These are phyloP conservation scores for Tipula vernalis DNA, from an alignment of 2,888 invertebrate species.

Conservation along the genomic window DNA sequence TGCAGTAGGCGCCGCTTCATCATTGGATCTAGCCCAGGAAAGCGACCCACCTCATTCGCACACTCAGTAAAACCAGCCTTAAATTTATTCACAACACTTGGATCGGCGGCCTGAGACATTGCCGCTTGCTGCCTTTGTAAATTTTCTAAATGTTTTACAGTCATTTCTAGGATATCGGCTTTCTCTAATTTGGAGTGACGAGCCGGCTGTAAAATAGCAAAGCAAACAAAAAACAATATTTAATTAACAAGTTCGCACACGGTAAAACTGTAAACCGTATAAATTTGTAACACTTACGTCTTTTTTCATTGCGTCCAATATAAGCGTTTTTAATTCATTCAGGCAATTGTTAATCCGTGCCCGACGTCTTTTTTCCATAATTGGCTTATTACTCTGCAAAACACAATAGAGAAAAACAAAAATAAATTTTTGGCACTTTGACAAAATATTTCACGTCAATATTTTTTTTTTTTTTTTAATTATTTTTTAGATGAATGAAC, in stretches of 20 bases:
- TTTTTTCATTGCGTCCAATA: constrained; percentile 75
- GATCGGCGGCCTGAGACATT: constrained; percentile 70
- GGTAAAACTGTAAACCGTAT: neutral
- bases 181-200: constrained; percentile 91
- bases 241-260: neutral
- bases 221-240: neutral
- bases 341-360: constrained; percentile 84
- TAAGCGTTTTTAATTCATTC: constrained; percentile 73
- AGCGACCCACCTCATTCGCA: constrained; percentile 66
- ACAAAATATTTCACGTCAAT: neutral
- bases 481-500: neutral
- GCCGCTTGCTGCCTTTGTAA: constrained; percentile 78
- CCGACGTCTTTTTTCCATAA: constrained; percentile 83
- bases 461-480: neutral
- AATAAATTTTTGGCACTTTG: constrained; percentile 13
- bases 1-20: constrained; percentile 60
- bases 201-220: constrained; percentile 55
- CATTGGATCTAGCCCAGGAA: constrained; percentile 59
- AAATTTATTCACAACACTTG: constrained; percentile 71
- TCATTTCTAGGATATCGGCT: constrained; percentile 90
- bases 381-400: constrained; percentile 75
- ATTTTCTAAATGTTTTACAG: constrained; percentile 83
- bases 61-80: constrained; percentile 81
- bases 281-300: constrained; percentile 56
- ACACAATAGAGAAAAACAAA: constrained; percentile 27